Conservation (phyloP, 1,140 invertebrate species). For the Drosophila tsacasi region DNA sequence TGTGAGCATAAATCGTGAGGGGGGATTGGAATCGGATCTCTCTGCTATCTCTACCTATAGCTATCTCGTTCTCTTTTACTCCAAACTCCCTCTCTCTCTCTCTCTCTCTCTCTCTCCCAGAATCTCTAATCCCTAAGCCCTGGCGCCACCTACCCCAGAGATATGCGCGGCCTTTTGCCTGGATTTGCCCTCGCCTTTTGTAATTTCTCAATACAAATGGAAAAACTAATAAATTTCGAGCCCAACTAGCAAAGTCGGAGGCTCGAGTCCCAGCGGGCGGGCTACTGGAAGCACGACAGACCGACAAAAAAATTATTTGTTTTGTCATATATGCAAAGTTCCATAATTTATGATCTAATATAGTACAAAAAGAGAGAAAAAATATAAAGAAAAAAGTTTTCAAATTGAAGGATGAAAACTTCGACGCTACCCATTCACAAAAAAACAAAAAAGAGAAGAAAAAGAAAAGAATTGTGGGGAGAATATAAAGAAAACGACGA, state of each 20-base stretch:
- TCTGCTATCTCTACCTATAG: conserved; percentile 18
- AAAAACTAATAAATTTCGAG: conserved; percentile 48
- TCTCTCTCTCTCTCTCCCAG: neutral
- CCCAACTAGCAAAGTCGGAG: conserved; percentile 56
- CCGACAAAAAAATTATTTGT: conserved; percentile 63
- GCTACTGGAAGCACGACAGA: conserved; percentile 61
- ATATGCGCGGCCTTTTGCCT: conserved; percentile 13
- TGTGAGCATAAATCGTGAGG: conserved; percentile 70
- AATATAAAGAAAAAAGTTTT: conserved; percentile 21
- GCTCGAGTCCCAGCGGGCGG: conserved; percentile 49
- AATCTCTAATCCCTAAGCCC: conserved; percentile 26
- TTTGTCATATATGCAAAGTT: conserved; percentile 73
- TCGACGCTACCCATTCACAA: conserved; percentile 55
- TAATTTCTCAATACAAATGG: conserved; percentile 55
- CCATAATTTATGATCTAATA: conserved; percentile 78
- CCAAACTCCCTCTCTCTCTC: neutral
- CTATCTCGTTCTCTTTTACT: conserved; percentile 11
- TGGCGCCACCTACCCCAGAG: conserved; percentile 59
- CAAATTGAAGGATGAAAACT: conserved; percentile 64
- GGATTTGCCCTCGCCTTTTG: conserved; percentile 21
- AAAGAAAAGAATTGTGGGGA: conserved; percentile 8
- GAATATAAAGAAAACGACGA: conserved; percentile 40
- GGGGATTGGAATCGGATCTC: conserved; percentile 43
- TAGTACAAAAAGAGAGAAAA: conserved; percentile 10
- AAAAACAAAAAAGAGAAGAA: conserved; percentile 18